A percentile compares a stretch with the other conserved stretches of the same genome.
Conservation (phyloP, 1,140 invertebrate species). For the Drosophila quadrilineata region DNA sequence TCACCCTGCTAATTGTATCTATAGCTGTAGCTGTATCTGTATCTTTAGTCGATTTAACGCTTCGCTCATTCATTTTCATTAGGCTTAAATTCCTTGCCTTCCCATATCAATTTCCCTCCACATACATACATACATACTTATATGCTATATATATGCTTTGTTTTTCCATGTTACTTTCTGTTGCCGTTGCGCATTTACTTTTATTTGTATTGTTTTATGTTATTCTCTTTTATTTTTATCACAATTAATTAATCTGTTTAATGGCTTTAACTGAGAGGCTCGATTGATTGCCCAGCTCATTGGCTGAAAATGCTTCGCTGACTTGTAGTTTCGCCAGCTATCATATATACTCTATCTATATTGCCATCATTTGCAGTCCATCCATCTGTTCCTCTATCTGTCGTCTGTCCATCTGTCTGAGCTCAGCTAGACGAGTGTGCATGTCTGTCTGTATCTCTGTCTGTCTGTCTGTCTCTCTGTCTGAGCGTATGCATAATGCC, state of each 20-base stretch:
- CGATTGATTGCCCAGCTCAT: slow-evolving; percentile 45
- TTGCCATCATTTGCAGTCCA: background rate
- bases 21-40: too few relatives aligned
- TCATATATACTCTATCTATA: background rate
- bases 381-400: slow-evolving; percentile 6
- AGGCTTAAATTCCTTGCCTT: too few relatives aligned
- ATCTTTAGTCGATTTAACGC: slow-evolving; percentile 42
- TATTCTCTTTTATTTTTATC: slow-evolving; percentile 48
- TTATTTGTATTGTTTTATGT: slow-evolving; percentile 1
- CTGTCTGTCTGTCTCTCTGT: slow-evolving; percentile 1
- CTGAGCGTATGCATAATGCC: slow-evolving; percentile 56
- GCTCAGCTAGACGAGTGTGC: slow-evolving; percentile 37
- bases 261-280: slow-evolving; percentile 52
- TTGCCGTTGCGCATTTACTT: slow-evolving; percentile 13
- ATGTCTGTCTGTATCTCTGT: slow-evolving; percentile 1
- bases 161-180: slow-evolving; percentile 19
- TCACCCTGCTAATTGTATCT: slow-evolving; percentile 66
- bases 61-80: slow-evolving; percentile 44
- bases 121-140: background rate
- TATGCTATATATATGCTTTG: slow-evolving; percentile 39
- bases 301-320: slow-evolving; percentile 18
- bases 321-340: slow-evolving; percentile 7
- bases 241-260: slow-evolving; percentile 73
- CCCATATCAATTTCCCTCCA: too few relatives aligned
- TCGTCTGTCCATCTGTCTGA: slow-evolving; percentile 5